phyloP scores from a whole-genome alignment of 35 echinoderm and acorn worm genomes.

The Ophiothrix spiculata region DNA sequence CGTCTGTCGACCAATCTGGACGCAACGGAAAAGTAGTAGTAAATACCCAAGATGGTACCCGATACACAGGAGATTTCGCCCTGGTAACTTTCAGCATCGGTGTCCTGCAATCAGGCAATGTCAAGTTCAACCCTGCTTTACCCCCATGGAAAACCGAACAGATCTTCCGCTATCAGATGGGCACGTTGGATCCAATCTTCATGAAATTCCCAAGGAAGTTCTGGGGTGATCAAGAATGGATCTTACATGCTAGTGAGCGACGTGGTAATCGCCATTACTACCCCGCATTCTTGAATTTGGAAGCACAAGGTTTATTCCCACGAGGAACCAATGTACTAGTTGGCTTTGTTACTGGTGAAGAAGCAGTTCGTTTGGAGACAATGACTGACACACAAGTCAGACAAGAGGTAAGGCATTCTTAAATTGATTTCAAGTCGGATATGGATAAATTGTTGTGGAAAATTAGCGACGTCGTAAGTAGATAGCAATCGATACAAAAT shows the following conservation, averaged over 20 bases:
- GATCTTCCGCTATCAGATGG: conserved; percentile 34
- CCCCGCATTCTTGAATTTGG: conserved; percentile 41
- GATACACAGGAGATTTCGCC: conserved; percentile 17
- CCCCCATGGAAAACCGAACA: conserved; percentile 47
- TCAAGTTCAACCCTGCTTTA: conserved; percentile 31
- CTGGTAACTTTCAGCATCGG: conserved; percentile 51
- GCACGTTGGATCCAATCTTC: conserved; percentile 47
- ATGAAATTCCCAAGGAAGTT: conserved; percentile 44
- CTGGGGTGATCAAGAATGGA: conserved; percentile 43
- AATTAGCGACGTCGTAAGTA: too few relatives aligned
- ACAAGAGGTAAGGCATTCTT: conserved; percentile 2
- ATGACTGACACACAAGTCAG: neutral
- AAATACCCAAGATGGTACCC: conserved; percentile 9
- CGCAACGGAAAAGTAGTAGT: conserved; percentile 8
- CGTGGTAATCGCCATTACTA: conserved; percentile 39
- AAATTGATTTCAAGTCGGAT: too few relatives aligned
- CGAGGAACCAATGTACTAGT: conserved; percentile 33
- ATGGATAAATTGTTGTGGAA: too few relatives aligned
- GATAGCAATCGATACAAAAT: too few relatives aligned
- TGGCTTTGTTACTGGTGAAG: conserved; percentile 30
- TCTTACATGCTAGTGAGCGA: conserved; percentile 28
- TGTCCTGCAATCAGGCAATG: conserved; percentile 34
- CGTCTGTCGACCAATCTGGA: conserved; percentile 14
- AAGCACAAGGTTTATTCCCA: conserved; percentile 29
- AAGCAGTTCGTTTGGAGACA: conserved; percentile 32